phyloP scores from a whole-genome alignment of 1,140 invertebrate genomes.

The Lepidurus arcticus region DNA sequence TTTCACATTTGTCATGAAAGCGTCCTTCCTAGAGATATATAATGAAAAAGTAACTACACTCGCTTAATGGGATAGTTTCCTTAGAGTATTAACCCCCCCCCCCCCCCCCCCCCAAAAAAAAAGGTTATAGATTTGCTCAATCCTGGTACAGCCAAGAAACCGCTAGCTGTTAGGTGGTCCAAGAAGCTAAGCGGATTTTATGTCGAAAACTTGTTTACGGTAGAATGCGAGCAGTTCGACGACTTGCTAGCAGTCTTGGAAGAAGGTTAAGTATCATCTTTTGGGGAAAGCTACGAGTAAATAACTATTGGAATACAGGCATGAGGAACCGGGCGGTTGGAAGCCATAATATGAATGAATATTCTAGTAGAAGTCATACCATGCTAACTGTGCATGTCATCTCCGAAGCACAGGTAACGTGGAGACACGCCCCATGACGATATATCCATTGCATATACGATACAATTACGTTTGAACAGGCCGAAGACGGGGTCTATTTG shows the following conservation, averaged over 20 bases:
- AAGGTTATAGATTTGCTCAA: conserved; percentile 92
- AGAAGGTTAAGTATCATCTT: conserved; percentile 61
- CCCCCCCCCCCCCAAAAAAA: no score
- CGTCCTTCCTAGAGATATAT: conserved; percentile 92
- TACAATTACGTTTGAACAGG: conserved; percentile 40
- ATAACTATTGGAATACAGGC: conserved; percentile 48
- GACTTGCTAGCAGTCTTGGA: conserved; percentile 88
- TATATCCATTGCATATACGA: background rate
- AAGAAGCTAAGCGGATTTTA: conserved; percentile 88
- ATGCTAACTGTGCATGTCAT: conserved; percentile 80
- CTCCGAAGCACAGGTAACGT: conserved; percentile 67
- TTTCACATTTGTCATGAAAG: conserved; percentile 77
- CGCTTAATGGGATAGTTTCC: background rate
- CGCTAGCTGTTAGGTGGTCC: conserved; percentile 83
- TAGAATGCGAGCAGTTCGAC: conserved; percentile 89
- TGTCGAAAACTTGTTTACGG: conserved; percentile 90
- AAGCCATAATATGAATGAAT: conserved; percentile 90
- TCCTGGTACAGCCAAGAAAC: conserved; percentile 66
- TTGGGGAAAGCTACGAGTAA: background rate
- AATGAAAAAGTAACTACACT: conserved; percentile 75
- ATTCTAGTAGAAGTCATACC: conserved; percentile 91
- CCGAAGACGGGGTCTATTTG: conserved; percentile 72
- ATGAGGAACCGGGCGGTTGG: conserved; percentile 79
- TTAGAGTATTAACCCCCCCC: conserved; percentile 23
- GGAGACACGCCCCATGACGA: background rate